Evolutionary conservation across 2,888 invertebrate genomes (phyloP).

Genomic region (Ennomos quercinarius): DNA sequence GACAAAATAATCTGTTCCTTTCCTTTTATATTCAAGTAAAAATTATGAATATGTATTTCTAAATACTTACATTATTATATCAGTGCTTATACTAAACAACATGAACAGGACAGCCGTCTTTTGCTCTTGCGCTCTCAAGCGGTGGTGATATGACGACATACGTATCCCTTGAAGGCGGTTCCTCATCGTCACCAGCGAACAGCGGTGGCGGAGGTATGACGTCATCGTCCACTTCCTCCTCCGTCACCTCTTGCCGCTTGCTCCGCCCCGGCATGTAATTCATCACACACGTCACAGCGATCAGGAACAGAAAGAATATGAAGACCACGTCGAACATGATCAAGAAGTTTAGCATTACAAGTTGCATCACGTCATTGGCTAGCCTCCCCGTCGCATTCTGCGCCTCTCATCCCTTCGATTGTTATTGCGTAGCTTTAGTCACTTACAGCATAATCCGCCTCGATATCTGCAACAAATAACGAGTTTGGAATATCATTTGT

Average conservation of each 20-base stretch:
- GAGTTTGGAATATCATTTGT: constrained; percentile 12
- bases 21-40: too few species aligned
- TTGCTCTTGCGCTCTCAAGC: constrained; percentile 67
- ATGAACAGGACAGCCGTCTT: constrained; percentile 80
- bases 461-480: constrained; percentile 49
- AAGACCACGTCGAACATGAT: constrained; percentile 96
- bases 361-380: constrained; percentile 88
- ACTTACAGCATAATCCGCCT: constrained; percentile 16
- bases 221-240: constrained; percentile 78
- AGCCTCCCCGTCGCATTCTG: constrained; percentile 72
- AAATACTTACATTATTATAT: constrained; percentile 69
- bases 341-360: constrained; percentile 94
- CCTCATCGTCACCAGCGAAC: constrained; percentile 71
- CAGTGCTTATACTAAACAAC: constrained; percentile 80
- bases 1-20: too few species aligned
- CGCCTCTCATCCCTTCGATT: constrained; percentile 44
- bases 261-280: constrained; percentile 90
- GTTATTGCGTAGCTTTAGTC: constrained; percentile 4
- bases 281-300: constrained; percentile 92
- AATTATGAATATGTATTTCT: too few species aligned
- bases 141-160: constrained; percentile 82
- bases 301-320: constrained; percentile 93
- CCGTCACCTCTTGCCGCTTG: constrained; percentile 77
- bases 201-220: constrained; percentile 81
- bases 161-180: constrained; percentile 68